Evolutionary conservation across 53 echinoderm and acorn worm species (phyloP).

Genomic region (Crossaster papposus): DNA sequence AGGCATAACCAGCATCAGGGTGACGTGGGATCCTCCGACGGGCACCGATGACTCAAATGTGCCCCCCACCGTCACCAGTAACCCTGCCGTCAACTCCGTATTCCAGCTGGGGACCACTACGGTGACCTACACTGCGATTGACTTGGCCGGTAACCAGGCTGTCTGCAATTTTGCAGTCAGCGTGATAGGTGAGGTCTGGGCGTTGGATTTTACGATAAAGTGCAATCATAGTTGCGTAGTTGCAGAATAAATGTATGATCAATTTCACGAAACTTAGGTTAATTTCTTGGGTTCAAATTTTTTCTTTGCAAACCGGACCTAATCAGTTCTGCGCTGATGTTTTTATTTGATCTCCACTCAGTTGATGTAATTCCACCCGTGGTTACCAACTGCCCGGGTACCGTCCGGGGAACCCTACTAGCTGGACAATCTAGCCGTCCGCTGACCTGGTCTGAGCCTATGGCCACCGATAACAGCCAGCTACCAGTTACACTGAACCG

Average conservation of each 20-base stretch:
- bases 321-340: neutral
- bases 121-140: constrained; percentile 51
- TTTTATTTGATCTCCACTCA: constrained; percentile 4
- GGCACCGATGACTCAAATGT: constrained; percentile 26
- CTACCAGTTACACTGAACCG: constrained; percentile 5
- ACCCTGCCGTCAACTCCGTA: neutral
- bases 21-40: constrained; percentile 35
- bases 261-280: too few species aligned
- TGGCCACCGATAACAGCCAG: constrained; percentile 57
- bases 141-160: constrained; percentile 46
- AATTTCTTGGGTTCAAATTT: neutral
- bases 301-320: too few species aligned
- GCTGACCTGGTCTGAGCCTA: constrained; percentile 57
- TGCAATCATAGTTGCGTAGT: too few species aligned
- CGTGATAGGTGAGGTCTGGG: constrained; percentile 19
- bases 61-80: neutral
- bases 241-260: too few species aligned
- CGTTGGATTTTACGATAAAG: too few species aligned
- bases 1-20: constrained; percentile 4
- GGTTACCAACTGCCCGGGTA: constrained; percentile 16
- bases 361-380: constrained; percentile 60
- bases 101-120: constrained; percentile 17
- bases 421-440: neutral
- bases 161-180: constrained; percentile 8
- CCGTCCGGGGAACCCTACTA: neutral